These are phyloP conservation scores for Penaeus indicus DNA, from an alignment of 1,140 invertebrate genomes.

Conservation along the genomic window DNA sequence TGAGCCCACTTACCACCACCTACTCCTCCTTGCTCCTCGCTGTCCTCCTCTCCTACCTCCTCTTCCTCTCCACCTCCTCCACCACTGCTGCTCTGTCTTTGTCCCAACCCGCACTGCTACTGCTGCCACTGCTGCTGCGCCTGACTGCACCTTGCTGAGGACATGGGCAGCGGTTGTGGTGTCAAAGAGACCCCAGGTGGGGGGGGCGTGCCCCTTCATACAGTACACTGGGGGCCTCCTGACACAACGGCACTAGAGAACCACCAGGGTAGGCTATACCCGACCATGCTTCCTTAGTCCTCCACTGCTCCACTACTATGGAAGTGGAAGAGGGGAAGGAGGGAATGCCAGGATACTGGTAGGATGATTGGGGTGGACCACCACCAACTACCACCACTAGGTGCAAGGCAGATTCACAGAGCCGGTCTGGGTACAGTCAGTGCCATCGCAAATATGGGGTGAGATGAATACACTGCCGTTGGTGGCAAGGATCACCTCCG, in stretches of 20 bases:
- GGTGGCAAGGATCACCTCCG: slow-evolving; percentile 56
- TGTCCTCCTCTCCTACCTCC: slow-evolving; percentile 60
- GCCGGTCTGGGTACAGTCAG: slow-evolving; percentile 71
- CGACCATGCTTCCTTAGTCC: slow-evolving; percentile 44
- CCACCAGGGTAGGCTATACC: slow-evolving; percentile 45
- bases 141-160: slow-evolving; percentile 65
- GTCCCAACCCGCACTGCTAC: slow-evolving; percentile 53
- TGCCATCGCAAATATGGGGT: slow-evolving; percentile 66
- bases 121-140: slow-evolving; percentile 65
- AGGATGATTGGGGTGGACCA: slow-evolving; percentile 67
- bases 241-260: slow-evolving; percentile 50
- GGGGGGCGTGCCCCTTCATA: slow-evolving; percentile 55
- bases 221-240: slow-evolving; percentile 50
- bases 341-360: slow-evolving; percentile 66
- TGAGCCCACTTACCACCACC: slow-evolving; percentile 48
- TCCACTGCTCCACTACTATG: slow-evolving; percentile 65
- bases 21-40: slow-evolving; percentile 34
- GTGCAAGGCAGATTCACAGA: slow-evolving; percentile 72
- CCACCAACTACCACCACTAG: slow-evolving; percentile 53
- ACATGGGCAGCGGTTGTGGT: slow-evolving; percentile 55
- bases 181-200: slow-evolving; percentile 53
- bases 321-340: slow-evolving; percentile 66
- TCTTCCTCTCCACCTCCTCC: no score
- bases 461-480: slow-evolving; percentile 65
- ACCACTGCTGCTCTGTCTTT: slow-evolving; percentile 50